phyloP scores from a whole-genome alignment of 2,113 vertebrate species.

The Piaya cayana region DNA sequence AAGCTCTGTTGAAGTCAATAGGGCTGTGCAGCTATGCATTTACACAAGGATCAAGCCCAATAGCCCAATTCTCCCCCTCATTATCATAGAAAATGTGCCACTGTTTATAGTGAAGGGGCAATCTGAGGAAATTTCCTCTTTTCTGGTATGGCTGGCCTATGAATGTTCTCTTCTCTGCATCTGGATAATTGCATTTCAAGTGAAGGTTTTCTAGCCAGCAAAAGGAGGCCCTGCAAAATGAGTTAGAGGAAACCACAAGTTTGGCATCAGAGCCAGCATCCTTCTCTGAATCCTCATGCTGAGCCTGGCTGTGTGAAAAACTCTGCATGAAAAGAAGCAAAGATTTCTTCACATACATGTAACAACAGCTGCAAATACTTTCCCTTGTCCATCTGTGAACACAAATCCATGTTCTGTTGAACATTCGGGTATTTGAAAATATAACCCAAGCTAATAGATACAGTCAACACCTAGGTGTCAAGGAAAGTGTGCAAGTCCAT shows the following conservation, averaged over 20 bases:
- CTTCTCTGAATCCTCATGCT: constrained; percentile 11
- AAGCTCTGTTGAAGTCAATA: not conserved
- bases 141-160: not conserved
- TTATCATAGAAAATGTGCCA: not conserved
- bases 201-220: constrained; percentile 43
- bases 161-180: not conserved
- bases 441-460: not conserved
- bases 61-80: not conserved
- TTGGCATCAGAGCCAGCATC: constrained; percentile 51
- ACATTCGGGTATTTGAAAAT: not conserved
- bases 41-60: not conserved
- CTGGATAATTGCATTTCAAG: constrained; percentile 48
- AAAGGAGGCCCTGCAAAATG: constrained; percentile 58
- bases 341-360: not conserved
- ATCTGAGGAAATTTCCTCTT: constrained; percentile 18
- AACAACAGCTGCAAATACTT: constrained; percentile 27
- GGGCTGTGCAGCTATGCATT: not conserved
- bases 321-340: not conserved
- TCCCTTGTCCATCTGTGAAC: not conserved
- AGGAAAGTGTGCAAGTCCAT: not conserved
- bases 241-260: constrained; percentile 67
- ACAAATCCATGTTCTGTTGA: not conserved
- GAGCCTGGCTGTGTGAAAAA: constrained; percentile 47
- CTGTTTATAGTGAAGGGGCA: not conserved
- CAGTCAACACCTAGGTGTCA: not conserved